Evolutionary conservation across 2,888 invertebrate species (phyloP), one percentile per base, ranked within the genome.

Genomic region (Apodemia zela): DNA sequence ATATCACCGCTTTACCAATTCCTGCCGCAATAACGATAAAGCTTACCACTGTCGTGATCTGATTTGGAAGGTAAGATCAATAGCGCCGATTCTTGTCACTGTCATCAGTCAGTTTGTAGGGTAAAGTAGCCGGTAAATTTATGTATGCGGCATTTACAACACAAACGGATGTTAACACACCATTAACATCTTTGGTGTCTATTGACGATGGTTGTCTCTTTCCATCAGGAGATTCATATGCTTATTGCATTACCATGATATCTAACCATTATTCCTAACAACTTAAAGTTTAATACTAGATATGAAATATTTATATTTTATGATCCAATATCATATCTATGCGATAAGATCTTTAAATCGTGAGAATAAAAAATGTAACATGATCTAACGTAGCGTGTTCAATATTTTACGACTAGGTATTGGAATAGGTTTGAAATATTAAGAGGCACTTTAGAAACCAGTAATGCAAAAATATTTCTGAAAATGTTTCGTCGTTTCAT

Each of bases 391-490:
- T 47, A 25, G 57, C 57, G 13, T 54, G 54, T 54, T 54, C 54
- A 21, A 54, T 15, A 54, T 25, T 54, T 54, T 54, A 54, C 29
- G 54, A 54, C 54, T 54, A 25, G 25, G 54, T 54, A 25, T 54
- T 25, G 25, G 54, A 54, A 25, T 54, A 15, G 15, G 54, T 54
- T 54, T 54, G 54, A 25, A 54, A 54, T 54, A 54, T 54, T 54
- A 25, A 54, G 15, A 25, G 54, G 11, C 29, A 25, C 25, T 54
- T 45, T 45, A n/a, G n/a, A 7, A 45, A n/a, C 45, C 45, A 45
- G 45, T 45, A n/a, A 6, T 45, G 38, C 38, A 38, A 38, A 38
- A 38, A 38, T 38, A 4, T 13, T 38, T 38, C 13, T 38, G 38
- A 15, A 38, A 38, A 33, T 33, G 10, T 33, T 33, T 33, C 3